These are phyloP conservation scores for Brassicogethes aeneus DNA, from an alignment of 2,888 invertebrate genomes.

Conservation along the genomic window DNA sequence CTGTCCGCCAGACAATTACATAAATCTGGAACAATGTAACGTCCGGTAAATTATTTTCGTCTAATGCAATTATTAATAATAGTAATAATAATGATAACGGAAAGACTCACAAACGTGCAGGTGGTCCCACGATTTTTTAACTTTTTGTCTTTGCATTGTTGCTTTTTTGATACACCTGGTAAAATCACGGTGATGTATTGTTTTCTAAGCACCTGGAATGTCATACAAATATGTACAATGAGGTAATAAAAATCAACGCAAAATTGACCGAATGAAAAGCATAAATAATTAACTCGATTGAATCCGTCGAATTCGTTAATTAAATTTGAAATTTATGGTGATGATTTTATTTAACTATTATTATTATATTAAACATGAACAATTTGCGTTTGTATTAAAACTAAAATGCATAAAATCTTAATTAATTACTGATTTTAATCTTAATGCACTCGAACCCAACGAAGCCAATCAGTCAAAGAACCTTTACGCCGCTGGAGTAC, in stretches of 20 bases:
- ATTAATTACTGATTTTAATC: no score
- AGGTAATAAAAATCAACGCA: no score
- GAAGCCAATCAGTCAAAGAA: no score
- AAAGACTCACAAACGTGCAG: not conserved
- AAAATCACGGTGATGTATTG: constrained; percentile 1
- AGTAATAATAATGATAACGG: not conserved
- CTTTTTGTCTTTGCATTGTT: not conserved
- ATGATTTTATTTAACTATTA: no score
- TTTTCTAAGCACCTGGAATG: no score
- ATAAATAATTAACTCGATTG: not conserved
- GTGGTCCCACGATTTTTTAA: not conserved
- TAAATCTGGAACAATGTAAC: constrained; percentile 25
- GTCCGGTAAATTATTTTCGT: not conserved
- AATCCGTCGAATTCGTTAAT: not conserved
- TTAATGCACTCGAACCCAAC: no score
- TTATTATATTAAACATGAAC: no score
- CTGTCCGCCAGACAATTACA: constrained; percentile 22
- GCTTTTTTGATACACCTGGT: not conserved
- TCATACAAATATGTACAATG: no score
- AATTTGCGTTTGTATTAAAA: no score
- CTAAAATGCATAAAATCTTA: no score
- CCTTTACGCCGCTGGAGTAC: no score
- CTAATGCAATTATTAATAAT: not conserved
- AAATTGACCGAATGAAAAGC: no score
- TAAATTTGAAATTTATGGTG: not conserved